Conservation (phyloP, 2,888 invertebrate genomes). For the Apodemia hepburni region DNA sequence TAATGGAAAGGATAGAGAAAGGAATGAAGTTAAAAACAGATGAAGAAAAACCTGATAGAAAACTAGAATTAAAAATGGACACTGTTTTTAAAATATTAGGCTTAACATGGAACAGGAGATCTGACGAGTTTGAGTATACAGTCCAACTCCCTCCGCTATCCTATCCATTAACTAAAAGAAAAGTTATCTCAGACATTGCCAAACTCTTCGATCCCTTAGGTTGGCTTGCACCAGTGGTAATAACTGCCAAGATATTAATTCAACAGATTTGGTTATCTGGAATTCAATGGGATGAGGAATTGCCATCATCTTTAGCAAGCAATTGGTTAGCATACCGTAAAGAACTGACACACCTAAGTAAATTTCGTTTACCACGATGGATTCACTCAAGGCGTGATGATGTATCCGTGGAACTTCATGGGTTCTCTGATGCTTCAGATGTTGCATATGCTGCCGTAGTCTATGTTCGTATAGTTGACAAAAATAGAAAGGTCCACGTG, state of each 20-base stretch:
- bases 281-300: conserved; percentile 37
- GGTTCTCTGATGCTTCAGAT: conserved; percentile 31
- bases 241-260: conserved; percentile 35
- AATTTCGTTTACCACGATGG: conserved; percentile 25
- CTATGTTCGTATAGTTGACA: conserved; percentile 23
- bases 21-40: not conserved
- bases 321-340: conserved; percentile 23
- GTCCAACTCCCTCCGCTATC: conserved; percentile 28
- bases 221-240: conserved; percentile 37
- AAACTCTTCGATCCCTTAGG: conserved; percentile 40
- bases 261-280: conserved; percentile 40
- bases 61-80: conserved; percentile 29
- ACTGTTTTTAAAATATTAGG: conserved; percentile 35
- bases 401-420: conserved; percentile 27
- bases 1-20: conserved; percentile 21
- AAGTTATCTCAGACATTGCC: conserved; percentile 37
- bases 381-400: conserved; percentile 10
- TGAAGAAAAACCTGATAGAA: not conserved
- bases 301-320: conserved; percentile 20
- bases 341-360: conserved; percentile 14
- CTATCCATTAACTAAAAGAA: conserved; percentile 37
- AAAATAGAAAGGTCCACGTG: not conserved
- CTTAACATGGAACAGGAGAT: conserved; percentile 32
- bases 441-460: conserved; percentile 31
- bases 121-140: conserved; percentile 31